These are phyloP conservation scores for Aphyosemion australe DNA, from an alignment of 2,113 vertebrate genomes.

Conservation along the genomic window DNA sequence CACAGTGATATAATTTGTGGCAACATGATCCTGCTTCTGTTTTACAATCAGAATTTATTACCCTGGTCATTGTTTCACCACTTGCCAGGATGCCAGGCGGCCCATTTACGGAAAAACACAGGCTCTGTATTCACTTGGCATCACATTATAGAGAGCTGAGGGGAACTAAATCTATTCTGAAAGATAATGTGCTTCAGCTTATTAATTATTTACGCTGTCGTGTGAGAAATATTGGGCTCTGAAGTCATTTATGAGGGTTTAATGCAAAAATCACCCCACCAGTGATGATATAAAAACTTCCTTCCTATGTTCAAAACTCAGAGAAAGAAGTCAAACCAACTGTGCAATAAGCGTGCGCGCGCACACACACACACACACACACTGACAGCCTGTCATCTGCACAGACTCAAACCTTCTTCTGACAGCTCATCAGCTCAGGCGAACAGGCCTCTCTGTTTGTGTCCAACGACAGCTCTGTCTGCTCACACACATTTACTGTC, in stretches of 20 bases:
- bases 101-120: constrained; percentile 7
- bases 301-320: constrained; percentile 1
- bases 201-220: constrained; percentile 5
- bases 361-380: constrained; percentile 25
- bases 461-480: constrained; percentile 34
- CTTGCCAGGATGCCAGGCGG: not conserved
- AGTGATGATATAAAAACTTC: not conserved
- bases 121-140: not conserved
- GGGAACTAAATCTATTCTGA: constrained; percentile 2
- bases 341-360: constrained; percentile 25
- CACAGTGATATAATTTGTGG: not conserved
- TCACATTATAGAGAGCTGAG: not conserved
- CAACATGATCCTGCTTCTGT: constrained; percentile 7
- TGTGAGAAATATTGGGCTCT: not conserved
- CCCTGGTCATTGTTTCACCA: not conserved
- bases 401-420: constrained; percentile 41
- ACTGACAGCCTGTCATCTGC: constrained; percentile 44
- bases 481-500: constrained; percentile 32
- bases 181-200: not conserved
- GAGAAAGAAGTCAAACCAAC: constrained; percentile 17
- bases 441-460: constrained; percentile 38
- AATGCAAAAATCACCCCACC: not conserved
- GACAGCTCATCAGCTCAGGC: constrained; percentile 53
- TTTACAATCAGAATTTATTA: constrained; percentile 27
- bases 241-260: constrained; percentile 3